phyloP scores from a whole-genome alignment of 2,113 vertebrate genomes.

The Leptobrachium leishanense region DNA sequence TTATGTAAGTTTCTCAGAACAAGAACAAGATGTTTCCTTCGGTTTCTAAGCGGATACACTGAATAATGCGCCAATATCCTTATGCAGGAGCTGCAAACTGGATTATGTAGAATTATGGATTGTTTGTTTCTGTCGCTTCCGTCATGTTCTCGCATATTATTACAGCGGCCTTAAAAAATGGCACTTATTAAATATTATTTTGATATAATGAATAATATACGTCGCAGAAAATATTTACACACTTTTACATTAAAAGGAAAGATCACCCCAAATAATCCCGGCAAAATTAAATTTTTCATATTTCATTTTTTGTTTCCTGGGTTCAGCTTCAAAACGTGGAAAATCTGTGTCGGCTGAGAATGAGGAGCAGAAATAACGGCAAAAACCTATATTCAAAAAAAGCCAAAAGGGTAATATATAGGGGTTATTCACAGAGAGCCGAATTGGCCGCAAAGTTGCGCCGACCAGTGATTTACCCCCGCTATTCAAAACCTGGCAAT shows the following conservation, averaged over 20 bases:
- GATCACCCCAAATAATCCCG: not conserved
- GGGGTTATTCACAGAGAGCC: too few relatives aligned
- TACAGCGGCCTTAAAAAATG: not conserved
- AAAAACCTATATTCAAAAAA: too few relatives aligned
- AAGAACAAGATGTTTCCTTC: not conserved
- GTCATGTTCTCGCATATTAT: not conserved
- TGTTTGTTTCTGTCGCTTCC: not conserved
- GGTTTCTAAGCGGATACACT: not conserved
- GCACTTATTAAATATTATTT: not conserved
- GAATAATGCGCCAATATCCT: not conserved
- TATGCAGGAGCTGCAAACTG: not conserved
- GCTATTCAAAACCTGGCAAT: too few relatives aligned
- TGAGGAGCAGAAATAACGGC: too few relatives aligned
- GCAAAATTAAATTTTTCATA: too few relatives aligned
- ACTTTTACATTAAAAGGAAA: not conserved
- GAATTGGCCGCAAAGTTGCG: too few relatives aligned
- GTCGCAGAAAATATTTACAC: not conserved
- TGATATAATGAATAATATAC: not conserved
- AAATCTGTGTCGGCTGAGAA: too few relatives aligned
- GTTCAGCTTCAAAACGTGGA: too few relatives aligned
- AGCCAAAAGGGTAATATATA: too few relatives aligned
- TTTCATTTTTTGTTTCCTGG: too few relatives aligned
- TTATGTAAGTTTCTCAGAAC: not conserved
- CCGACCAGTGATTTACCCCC: too few relatives aligned
- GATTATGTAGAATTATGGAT: not conserved